These are phyloP conservation scores for Thysanoteuthis rhombus DNA, from an alignment of 2,888 invertebrate species.

Conservation along the genomic window DNA sequence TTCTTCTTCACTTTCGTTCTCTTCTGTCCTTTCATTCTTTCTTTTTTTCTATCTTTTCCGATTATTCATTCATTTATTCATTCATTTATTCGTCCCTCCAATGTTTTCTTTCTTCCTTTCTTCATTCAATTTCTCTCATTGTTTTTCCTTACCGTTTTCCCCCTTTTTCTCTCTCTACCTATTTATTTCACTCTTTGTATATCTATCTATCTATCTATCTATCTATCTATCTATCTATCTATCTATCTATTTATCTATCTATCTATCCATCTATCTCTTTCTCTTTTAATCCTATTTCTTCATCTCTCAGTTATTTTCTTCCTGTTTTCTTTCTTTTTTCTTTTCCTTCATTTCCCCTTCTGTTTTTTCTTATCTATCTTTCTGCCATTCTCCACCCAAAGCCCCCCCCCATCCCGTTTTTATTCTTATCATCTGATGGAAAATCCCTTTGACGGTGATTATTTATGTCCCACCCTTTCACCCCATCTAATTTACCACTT, in stretches of 20 bases:
- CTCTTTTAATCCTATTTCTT: background rate
- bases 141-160: no score
- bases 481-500: background rate
- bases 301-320: background rate
- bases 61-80: no score
- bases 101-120: no score
- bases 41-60: background rate
- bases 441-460: no score
- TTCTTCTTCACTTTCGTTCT: background rate
- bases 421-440: background rate
- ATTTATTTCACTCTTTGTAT: no score
- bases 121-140: no score
- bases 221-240: no score
- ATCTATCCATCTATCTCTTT: no score
- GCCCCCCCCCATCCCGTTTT: background rate
- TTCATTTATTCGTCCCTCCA: no score
- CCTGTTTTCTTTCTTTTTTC: background rate
- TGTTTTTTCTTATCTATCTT: background rate
- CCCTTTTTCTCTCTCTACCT: no score
- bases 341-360: background rate
- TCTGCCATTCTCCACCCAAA: background rate
- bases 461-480: background rate
- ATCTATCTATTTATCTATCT: no score
- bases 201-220: no score
- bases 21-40: fast-evolving